phyloP scores from a whole-genome alignment of 2,113 vertebrate genomes.

The Gallinago jamesoni region DNA sequence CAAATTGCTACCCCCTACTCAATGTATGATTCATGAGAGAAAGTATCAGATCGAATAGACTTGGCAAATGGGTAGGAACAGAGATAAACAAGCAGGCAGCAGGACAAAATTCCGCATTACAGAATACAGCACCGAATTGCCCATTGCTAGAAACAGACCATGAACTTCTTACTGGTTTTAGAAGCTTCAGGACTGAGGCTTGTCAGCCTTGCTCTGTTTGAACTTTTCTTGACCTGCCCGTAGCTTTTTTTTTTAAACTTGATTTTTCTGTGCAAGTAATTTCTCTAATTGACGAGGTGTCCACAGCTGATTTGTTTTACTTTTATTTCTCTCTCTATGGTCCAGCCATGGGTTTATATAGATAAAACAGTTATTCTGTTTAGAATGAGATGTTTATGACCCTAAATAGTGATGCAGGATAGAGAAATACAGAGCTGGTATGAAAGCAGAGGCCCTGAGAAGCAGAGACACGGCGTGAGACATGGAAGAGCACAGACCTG shows the following conservation, averaged over 20 bases:
- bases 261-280: neutral
- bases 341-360: neutral
- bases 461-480: neutral
- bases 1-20: constrained; percentile 36
- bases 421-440: neutral
- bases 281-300: neutral
- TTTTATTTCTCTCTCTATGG: neutral
- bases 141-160: neutral
- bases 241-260: neutral
- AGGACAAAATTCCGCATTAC: neutral
- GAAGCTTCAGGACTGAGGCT: neutral
- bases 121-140: neutral
- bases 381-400: neutral
- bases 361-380: neutral
- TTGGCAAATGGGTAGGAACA: constrained; percentile 20
- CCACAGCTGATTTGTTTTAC: neutral
- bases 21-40: constrained; percentile 49
- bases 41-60: constrained; percentile 19
- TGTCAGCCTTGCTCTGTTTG: neutral
- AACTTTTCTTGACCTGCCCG: neutral
- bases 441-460: neutral
- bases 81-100: neutral
- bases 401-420: neutral
- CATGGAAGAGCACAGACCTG: neutral
- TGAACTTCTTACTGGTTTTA: neutral